phyloP scores from a whole-genome alignment of 2,888 invertebrate species.

The Melieria omissa region DNA sequence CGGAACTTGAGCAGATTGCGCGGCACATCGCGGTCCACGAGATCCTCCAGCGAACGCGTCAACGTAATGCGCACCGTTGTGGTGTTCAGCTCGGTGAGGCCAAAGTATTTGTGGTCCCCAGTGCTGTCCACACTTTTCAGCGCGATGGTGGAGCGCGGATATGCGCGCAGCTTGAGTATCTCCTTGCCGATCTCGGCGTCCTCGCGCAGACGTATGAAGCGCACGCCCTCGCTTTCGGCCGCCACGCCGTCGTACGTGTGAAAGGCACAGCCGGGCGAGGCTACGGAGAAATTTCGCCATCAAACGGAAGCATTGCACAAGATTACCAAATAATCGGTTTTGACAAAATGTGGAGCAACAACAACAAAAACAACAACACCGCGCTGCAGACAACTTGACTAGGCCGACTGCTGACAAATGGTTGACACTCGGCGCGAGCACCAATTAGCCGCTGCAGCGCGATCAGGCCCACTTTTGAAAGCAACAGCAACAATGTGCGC shows the following conservation, averaged over 20 bases:
- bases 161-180: constrained; percentile 83
- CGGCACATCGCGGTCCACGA: constrained; percentile 84
- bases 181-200: constrained; percentile 82
- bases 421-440: constrained; percentile 5
- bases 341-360: too few species aligned
- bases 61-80: constrained; percentile 82
- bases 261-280: constrained; percentile 83
- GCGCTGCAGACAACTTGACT: too few species aligned
- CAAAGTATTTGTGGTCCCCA: constrained; percentile 64
- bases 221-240: constrained; percentile 75
- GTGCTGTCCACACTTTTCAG: constrained; percentile 60
- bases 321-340: too few species aligned
- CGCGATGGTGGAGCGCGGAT: constrained; percentile 73
- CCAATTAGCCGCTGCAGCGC: too few species aligned
- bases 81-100: constrained; percentile 75
- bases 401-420: constrained; percentile 1
- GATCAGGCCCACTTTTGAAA: neutral
- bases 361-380: too few species aligned
- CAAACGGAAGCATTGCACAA: too few species aligned
- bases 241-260: constrained; percentile 72
- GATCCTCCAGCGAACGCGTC: constrained; percentile 80
- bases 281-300: constrained; percentile 65
- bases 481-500: neutral
- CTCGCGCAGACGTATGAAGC: constrained; percentile 87
- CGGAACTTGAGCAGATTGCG: constrained; percentile 86